Conservation (phyloP, 2,797 vertebrate species). For the Enteromius anoplus region DNA sequence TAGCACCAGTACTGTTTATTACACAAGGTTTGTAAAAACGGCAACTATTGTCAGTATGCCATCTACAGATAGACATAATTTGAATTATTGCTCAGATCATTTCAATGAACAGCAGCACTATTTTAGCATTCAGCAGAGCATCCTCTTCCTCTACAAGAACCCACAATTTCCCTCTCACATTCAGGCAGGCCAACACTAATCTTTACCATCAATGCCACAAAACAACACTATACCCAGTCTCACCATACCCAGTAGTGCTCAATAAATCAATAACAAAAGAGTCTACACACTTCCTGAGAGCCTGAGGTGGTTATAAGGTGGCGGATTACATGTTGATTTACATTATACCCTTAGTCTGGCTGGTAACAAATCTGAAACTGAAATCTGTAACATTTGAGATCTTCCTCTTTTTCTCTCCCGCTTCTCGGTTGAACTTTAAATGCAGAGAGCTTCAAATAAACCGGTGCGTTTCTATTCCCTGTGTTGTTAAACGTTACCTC, state of each 20-base stretch:
- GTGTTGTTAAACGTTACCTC: constrained; percentile 59
- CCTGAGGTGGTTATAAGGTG: constrained; percentile 49
- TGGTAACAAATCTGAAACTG: constrained; percentile 47
- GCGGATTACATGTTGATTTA: constrained; percentile 56
- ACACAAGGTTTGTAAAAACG: neutral
- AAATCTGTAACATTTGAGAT: constrained; percentile 54
- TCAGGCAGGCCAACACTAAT: constrained; percentile 11
- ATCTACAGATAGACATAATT: neutral
- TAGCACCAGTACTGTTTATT: neutral
- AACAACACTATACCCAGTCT: constrained; percentile 11
- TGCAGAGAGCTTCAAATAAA: constrained; percentile 46
- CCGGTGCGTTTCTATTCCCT: constrained; percentile 51
- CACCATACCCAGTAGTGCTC: neutral
- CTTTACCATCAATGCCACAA: constrained; percentile 23
- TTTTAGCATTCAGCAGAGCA: constrained; percentile 12
- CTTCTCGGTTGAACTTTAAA: constrained; percentile 51
- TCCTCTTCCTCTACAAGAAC: neutral
- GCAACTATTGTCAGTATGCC: neutral
- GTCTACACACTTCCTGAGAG: constrained; percentile 14
- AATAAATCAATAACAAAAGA: constrained; percentile 31
- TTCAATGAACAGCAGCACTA: neutral
- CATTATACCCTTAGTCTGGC: constrained; percentile 55
- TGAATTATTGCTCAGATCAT: neutral
- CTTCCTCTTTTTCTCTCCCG: constrained; percentile 7
- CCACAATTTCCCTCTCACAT: constrained; percentile 21